phyloP scores from a whole-genome alignment of 1,140 invertebrate genomes.

The Whitmania pigra region DNA sequence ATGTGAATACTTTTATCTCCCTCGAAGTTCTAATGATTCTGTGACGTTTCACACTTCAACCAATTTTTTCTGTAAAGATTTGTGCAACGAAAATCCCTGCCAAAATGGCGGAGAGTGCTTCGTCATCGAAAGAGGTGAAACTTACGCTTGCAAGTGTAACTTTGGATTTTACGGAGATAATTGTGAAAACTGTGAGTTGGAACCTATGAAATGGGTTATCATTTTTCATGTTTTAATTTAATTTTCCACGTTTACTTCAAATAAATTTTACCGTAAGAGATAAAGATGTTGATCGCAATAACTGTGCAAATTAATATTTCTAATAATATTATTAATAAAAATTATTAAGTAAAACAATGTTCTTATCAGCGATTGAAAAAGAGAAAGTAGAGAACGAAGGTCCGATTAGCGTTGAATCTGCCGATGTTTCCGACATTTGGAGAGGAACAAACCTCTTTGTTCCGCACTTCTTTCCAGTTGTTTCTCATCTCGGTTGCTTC shows the following conservation, averaged over 20 bases:
- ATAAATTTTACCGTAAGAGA: too few relatives aligned
- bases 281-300: too few relatives aligned
- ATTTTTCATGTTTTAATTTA: too few relatives aligned
- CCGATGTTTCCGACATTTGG: neutral
- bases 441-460: neutral
- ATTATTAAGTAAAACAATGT: too few relatives aligned
- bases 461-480: conserved; percentile 1
- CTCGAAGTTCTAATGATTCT: too few relatives aligned
- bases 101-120: neutral
- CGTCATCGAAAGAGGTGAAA: neutral
- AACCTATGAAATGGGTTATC: too few relatives aligned
- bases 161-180: conserved; percentile 11
- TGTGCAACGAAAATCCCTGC: conserved; percentile 1
- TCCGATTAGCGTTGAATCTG: neutral
- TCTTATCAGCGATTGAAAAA: neutral
- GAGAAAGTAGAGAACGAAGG: neutral
- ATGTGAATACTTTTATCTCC: too few relatives aligned
- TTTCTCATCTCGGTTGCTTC: conserved; percentile 4
- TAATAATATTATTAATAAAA: too few relatives aligned
- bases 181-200: neutral
- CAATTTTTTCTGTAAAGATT: neutral
- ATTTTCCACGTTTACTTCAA: too few relatives aligned
- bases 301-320: too few relatives aligned
- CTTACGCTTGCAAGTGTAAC: neutral
- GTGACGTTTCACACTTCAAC: neutral